Percentiles rank a stretch among this genome's conserved stretches.
Conservation (phyloP, 2,888 invertebrate genomes). For the Hydrotaea cyrtoneurina region DNA sequence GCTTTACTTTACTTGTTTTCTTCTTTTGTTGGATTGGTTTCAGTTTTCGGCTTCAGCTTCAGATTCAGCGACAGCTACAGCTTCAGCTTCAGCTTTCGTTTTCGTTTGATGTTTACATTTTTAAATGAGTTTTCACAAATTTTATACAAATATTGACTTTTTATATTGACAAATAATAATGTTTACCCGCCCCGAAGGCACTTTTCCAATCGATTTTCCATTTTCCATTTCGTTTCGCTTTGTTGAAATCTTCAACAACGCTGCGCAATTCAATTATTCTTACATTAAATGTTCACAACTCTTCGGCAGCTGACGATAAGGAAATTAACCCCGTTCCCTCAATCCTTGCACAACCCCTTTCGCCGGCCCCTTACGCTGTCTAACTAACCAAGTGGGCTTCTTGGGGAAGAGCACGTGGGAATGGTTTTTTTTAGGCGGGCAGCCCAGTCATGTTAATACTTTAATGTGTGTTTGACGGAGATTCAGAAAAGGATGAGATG, state of each 20-base stretch:
- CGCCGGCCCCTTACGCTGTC: not conserved
- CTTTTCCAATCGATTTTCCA: not conserved
- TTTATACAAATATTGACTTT: constrained; percentile 60
- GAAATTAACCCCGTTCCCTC: constrained; percentile 9
- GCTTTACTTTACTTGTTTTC: too few species aligned
- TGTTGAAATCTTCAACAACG: not conserved
- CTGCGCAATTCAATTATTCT: not conserved
- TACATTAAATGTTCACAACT: constrained; percentile 7
- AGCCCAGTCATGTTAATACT: constrained; percentile 7
- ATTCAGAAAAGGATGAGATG: not conserved
- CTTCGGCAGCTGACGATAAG: not conserved
- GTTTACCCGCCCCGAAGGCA: constrained; percentile 27
- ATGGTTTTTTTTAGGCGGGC: not conserved
- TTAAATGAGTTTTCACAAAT: constrained; percentile 54
- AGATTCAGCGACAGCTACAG: too few species aligned
- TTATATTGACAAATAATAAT: constrained; percentile 62
- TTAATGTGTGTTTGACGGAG: not conserved
- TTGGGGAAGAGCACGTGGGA: not conserved
- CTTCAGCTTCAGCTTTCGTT: not conserved
- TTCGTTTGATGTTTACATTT: constrained; percentile 63
- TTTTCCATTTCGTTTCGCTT: constrained; percentile 6
- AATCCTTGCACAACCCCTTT: too few species aligned
- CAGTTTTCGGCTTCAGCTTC: too few species aligned
- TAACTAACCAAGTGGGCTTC: too few species aligned
- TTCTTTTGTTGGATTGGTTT: not conserved